A percentile compares a stretch with the other conserved stretches of the same genome.
Conservation (phyloP, 2,888 invertebrate genomes). For the Cataglyphis altisquamis region DNA sequence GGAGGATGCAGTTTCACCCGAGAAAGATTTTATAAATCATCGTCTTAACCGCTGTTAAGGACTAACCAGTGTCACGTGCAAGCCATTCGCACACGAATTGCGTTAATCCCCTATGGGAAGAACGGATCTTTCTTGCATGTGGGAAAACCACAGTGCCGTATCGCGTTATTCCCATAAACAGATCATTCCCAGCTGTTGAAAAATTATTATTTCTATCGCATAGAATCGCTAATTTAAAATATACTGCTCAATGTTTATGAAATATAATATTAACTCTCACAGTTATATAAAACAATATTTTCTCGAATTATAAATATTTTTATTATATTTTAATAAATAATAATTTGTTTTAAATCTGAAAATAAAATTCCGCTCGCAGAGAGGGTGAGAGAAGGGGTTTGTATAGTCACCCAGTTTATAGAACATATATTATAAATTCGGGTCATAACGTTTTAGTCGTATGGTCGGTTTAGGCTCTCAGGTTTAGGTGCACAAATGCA, state of each 20-base stretch:
- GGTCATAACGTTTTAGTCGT: slow-evolving; percentile 79
- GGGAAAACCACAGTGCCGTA: slow-evolving; percentile 26
- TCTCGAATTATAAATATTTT: not conserved
- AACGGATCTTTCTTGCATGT: slow-evolving; percentile 27
- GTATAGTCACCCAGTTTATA: slow-evolving; percentile 69
- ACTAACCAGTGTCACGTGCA: slow-evolving; percentile 50
- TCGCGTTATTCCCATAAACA: slow-evolving; percentile 44
- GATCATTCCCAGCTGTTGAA: slow-evolving; percentile 44
- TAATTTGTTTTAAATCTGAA: slow-evolving; percentile 32
- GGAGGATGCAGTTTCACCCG: not conserved
- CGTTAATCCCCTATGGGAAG: slow-evolving; percentile 41
- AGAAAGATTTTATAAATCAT: slow-evolving; percentile 47
- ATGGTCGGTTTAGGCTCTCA: slow-evolving; percentile 78
- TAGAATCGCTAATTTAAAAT: not conserved
- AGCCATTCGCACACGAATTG: slow-evolving; percentile 47
- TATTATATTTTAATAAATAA: slow-evolving; percentile 34
- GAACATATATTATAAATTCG: slow-evolving; percentile 81
- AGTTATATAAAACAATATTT: not conserved
- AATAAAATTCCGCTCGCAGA: slow-evolving; percentile 61
- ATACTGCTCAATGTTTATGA: not conserved
- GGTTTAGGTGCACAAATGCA: slow-evolving; percentile 69
- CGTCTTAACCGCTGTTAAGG: slow-evolving; percentile 27
- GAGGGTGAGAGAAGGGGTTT: slow-evolving; percentile 52
- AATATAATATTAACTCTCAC: slow-evolving; percentile 5
- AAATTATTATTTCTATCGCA: not conserved